Percentiles rank a stretch among this genome's conserved stretches.
These are phyloP conservation scores for Andrena bicolor DNA, from an alignment of 2,888 invertebrate genomes.

Conservation along the genomic window DNA sequence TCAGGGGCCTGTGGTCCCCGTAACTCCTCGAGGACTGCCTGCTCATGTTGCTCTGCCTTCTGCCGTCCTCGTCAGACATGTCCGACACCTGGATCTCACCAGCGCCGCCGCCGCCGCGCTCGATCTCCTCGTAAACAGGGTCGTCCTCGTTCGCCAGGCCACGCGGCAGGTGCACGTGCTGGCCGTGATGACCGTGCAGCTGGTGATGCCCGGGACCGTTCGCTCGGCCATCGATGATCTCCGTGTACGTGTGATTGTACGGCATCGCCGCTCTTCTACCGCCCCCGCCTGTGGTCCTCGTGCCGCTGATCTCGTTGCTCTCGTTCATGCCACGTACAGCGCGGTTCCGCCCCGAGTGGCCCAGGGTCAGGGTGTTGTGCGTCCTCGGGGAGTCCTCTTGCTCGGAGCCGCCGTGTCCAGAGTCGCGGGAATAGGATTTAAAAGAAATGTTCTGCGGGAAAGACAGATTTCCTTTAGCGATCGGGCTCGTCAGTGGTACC, in stretches of 20 bases:
- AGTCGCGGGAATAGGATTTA: constrained; percentile 90
- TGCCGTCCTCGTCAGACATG: constrained; percentile 92
- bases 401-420: constrained; percentile 88
- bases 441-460: constrained; percentile 92
- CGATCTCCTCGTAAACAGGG: constrained; percentile 93
- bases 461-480: constrained; percentile 32
- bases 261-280: constrained; percentile 86
- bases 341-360: constrained; percentile 78
- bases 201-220: constrained; percentile 79
- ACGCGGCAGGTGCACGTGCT: constrained; percentile 85
- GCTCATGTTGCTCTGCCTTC: constrained; percentile 90
- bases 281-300: constrained; percentile 84
- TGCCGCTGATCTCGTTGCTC: constrained; percentile 78
- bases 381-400: constrained; percentile 89
- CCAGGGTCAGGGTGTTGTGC: constrained; percentile 85
- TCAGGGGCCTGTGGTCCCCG: constrained; percentile 93
- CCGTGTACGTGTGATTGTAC: constrained; percentile 92
- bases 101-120: constrained; percentile 85
- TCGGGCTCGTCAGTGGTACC: not conserved
- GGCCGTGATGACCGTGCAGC: constrained; percentile 86
- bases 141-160: constrained; percentile 86
- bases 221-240: constrained; percentile 88
- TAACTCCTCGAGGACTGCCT: constrained; percentile 91
- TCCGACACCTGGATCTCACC: constrained; percentile 91
- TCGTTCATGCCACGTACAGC: constrained; percentile 67